Evolutionary conservation across 2,888 invertebrate species (phyloP).

Genomic region (Falcaria lacertinaria): DNA sequence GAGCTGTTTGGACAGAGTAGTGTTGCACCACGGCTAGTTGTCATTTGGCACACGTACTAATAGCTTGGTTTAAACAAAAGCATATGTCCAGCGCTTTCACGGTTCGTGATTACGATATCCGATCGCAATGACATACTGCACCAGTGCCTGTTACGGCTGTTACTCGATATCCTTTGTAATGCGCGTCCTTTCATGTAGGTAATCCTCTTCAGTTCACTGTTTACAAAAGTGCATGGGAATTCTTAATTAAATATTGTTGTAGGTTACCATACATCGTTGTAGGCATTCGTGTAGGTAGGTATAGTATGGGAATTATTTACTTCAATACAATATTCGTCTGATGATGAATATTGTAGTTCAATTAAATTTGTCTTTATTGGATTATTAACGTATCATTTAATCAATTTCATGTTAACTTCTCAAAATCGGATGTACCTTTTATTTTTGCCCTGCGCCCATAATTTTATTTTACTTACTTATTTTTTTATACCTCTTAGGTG

Average conservation of each 20-base stretch:
- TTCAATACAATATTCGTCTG: too few relatives aligned
- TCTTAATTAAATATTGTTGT: background rate
- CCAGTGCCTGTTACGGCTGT: conserved; percentile 37
- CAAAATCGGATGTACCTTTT: too few relatives aligned
- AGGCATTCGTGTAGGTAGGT: background rate
- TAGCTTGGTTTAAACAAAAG: conserved; percentile 59
- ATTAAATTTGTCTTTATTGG: too few relatives aligned
- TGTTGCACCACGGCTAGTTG: conserved; percentile 66
- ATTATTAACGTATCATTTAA: too few relatives aligned
- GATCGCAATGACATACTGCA: conserved; percentile 59
- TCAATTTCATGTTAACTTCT: too few relatives aligned
- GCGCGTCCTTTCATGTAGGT: conserved; percentile 27
- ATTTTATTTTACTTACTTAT: too few relatives aligned
- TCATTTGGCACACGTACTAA: conserved; percentile 66
- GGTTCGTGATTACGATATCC: conserved; percentile 58
- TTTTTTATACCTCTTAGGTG: too few relatives aligned
- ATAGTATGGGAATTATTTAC: too few relatives aligned
- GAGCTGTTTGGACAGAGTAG: conserved; percentile 34
- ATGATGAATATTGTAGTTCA: too few relatives aligned
- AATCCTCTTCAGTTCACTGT: background rate
- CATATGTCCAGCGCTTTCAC: conserved; percentile 67
- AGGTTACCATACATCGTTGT: background rate
- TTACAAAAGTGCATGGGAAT: background rate
- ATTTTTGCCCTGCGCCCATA: too few relatives aligned
- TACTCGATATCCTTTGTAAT: conserved; percentile 40